Percentiles rank a stretch among this genome's conserved stretches.
These are phyloP conservation scores for Baryphthengus martii DNA, from an alignment of 2,113 vertebrate genomes.

Conservation along the genomic window DNA sequence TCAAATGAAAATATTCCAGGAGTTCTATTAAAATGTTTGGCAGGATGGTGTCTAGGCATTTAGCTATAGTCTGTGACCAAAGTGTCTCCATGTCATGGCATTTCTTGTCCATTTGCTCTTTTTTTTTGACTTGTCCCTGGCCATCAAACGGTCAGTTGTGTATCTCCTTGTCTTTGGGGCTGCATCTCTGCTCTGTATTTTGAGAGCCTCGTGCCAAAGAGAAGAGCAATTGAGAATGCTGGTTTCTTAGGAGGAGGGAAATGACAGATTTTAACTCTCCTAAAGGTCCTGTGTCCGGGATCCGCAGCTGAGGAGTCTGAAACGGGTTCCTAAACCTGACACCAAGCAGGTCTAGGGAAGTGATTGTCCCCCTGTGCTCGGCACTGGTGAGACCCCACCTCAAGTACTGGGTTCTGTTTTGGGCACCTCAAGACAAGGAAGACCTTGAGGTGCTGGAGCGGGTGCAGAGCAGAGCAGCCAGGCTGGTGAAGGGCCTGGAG, in stretches of 20 bases:
- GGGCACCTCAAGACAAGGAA: too few species aligned
- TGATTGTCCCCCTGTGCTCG: too few species aligned
- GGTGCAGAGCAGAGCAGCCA: too few species aligned
- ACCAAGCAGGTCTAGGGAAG: too few species aligned
- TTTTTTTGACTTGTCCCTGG: neutral
- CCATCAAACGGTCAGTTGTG: accelerated
- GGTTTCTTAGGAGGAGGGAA: neutral
- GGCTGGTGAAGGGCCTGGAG: too few species aligned
- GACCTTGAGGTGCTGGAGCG: too few species aligned
- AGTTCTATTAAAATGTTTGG: neutral
- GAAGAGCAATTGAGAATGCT: neutral
- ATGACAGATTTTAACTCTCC: neutral
- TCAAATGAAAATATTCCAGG: neutral
- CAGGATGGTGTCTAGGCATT: neutral
- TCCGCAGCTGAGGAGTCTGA: neutral
- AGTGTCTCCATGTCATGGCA: accelerated
- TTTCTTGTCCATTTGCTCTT: neutral
- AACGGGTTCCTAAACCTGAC: neutral
- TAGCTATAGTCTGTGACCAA: neutral
- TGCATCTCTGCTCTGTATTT: neutral
- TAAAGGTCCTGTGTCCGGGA: neutral
- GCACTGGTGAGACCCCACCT: too few species aligned
- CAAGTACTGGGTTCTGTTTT: too few species aligned
- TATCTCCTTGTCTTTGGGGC: neutral
- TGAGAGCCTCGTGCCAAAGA: accelerated